Evolutionary conservation across 92 coral and sea anemone genomes (phyloP).

Genomic region (Siderastrea siderea): DNA sequence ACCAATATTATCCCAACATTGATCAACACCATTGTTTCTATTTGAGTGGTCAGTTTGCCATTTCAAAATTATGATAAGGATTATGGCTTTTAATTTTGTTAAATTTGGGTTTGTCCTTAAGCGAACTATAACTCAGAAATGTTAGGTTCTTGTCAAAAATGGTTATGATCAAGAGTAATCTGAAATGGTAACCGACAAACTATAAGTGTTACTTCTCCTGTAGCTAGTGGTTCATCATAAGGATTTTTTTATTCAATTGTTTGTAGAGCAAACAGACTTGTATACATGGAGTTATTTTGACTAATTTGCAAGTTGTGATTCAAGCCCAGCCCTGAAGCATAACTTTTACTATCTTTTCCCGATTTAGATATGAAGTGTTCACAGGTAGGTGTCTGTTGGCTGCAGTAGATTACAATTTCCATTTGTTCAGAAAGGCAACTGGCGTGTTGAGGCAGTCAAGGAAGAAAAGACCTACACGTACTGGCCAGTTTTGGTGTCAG

Average conservation of each 20-base stretch:
- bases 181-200: too few relatives aligned
- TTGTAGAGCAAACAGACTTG: neutral
- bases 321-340: too few relatives aligned
- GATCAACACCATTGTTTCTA: neutral
- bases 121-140: conserved; percentile 1
- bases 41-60: neutral
- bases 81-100: neutral
- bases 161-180: too few relatives aligned
- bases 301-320: too few relatives aligned
- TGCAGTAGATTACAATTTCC: conserved; percentile 46
- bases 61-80: neutral
- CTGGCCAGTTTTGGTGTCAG: conserved; percentile 21
- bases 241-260: neutral
- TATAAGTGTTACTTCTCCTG: too few relatives aligned
- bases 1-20: neutral
- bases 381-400: conserved; percentile 41
- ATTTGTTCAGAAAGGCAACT: conserved; percentile 29
- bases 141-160: neutral
- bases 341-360: too few relatives aligned
- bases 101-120: neutral
- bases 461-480: conserved; percentile 20
- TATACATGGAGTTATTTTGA: neutral
- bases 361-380: conserved; percentile 27
- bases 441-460: conserved; percentile 32
- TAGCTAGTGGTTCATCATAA: neutral